Percentiles rank a stretch among this genome's conserved stretches.
These are phyloP conservation scores for Drosophila pseudoobscura DNA, from an alignment of 1,140 invertebrate genomes.

Conservation along the genomic window DNA sequence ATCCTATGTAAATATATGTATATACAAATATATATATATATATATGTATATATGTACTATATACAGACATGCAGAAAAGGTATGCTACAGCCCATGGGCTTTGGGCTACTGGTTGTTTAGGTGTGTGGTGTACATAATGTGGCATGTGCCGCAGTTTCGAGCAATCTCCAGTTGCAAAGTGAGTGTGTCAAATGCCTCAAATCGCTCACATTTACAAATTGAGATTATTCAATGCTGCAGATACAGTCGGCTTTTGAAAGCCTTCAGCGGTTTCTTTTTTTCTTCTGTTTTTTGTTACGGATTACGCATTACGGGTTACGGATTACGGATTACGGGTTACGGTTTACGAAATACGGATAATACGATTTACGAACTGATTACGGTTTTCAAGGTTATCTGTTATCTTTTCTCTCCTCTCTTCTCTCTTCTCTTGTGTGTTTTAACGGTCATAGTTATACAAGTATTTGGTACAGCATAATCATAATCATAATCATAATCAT, in stretches of 20 bases:
- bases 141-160: slow-evolving; percentile 77
- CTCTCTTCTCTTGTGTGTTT: neutral
- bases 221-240: slow-evolving; percentile 83
- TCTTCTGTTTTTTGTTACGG: slow-evolving; percentile 5
- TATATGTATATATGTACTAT: neutral
- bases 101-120: neutral
- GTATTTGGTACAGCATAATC: neutral
- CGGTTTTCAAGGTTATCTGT: slow-evolving; percentile 20
- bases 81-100: slow-evolving; percentile 9
- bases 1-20: neutral
- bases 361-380: slow-evolving; percentile 41
- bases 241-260: slow-evolving; percentile 35
- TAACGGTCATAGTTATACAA: neutral
- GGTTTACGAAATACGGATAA: slow-evolving; percentile 23
- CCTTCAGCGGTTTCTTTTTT: neutral
- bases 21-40: slow-evolving; percentile 18
- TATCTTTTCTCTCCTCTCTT: neutral
- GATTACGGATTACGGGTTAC: slow-evolving; percentile 42
- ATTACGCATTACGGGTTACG: slow-evolving; percentile 38
- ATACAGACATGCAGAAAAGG: slow-evolving; percentile 29
- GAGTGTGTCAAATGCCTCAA: slow-evolving; percentile 71
- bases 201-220: slow-evolving; percentile 83
- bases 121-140: slow-evolving; percentile 65
- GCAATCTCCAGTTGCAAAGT: slow-evolving; percentile 83
- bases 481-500: neutral